Evolutionary conservation across 2,888 invertebrate species (phyloP), one percentile per base, ranked within the genome.

Genomic region (Timandra comae): DNA sequence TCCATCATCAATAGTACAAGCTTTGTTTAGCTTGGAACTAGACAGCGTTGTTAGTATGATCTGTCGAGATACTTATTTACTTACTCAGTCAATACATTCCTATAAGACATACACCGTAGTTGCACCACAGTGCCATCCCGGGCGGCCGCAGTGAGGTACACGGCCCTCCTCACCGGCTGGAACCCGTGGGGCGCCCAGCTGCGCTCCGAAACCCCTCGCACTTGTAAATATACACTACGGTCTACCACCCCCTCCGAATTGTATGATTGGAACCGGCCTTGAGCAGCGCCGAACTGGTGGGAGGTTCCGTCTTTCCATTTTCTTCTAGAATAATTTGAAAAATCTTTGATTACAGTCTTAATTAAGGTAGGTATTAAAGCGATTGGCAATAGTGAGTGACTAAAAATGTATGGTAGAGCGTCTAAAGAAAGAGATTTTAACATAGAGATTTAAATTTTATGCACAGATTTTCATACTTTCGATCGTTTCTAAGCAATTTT

Each of bases 271-370:
- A 91, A 59, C 9, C 86, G 84, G 0, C 92, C 92, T 42, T 88
- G 80, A 9, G 90, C 54, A 0, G 84, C 74, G 3, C 92, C 92
- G 72, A 88, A 91, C 56, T 91, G 91, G 41, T 88, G 76, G 66
- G 88, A 90, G 29, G 90, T 88, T 2, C 71, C 69, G 25, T 76
- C 67, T 1, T 70, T 67, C 32, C 71, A 62, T 46, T 70, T 68
- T 25, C 62, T 66, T 42, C 88, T 88, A 46, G 33, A 52, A 43
- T 21, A n/a, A n/a, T n/a, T n/a, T n/a, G n/a, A n/a, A n/a, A n/a
- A n/a, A n/a, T n/a, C n/a, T n/a, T n/a, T n/a, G n/a, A n/a, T n/a
- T n/a, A n/a, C n/a, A n/a, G n/a, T n/a, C n/a, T n/a, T n/a, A n/a
- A n/a, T n/a, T n/a, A n/a, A n/a, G n/a, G n/a, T n/a, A n/a, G n/a